Conservation (phyloP, 2,113 vertebrate species). For the Sigmodon hispidus region DNA sequence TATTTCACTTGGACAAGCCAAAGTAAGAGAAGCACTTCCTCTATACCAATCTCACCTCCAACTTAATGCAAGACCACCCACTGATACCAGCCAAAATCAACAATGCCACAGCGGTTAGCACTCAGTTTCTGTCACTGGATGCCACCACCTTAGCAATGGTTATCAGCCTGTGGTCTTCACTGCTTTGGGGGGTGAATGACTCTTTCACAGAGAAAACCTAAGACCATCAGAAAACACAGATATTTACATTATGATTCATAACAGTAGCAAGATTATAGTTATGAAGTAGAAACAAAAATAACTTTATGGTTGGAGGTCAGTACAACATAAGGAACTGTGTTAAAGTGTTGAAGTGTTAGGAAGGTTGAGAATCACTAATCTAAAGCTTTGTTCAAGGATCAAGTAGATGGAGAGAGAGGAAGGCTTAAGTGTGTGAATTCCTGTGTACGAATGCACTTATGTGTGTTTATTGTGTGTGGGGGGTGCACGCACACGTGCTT, state of each 20-base stretch:
- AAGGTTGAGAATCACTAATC: not conserved
- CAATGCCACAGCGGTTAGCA: not conserved
- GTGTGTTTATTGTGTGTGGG: not conserved
- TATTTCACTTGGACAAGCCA: not conserved
- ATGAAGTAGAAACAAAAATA: not conserved
- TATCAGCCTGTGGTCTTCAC: not conserved
- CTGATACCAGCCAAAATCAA: conserved; percentile 26
- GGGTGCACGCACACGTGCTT: no score
- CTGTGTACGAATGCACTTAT: not conserved
- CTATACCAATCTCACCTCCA: not conserved
- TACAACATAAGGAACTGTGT: not conserved
- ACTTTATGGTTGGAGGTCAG: not conserved
- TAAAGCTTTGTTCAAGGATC: not conserved
- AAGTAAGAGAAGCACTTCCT: not conserved
- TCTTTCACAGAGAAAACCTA: not conserved
- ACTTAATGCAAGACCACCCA: conserved; percentile 51
- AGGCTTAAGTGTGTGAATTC: not conserved
- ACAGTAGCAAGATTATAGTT: not conserved
- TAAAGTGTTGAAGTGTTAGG: not conserved
- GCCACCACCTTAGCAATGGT: not conserved
- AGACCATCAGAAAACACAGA: not conserved
- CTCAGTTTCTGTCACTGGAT: not conserved
- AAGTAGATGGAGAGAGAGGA: not conserved
- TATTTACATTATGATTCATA: not conserved
- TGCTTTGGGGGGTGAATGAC: not conserved